A percentile compares a stretch with the other conserved stretches of the same genome.
Conservation (phyloP, 2,797 vertebrate species). For the Emydoidea blandingii region DNA sequence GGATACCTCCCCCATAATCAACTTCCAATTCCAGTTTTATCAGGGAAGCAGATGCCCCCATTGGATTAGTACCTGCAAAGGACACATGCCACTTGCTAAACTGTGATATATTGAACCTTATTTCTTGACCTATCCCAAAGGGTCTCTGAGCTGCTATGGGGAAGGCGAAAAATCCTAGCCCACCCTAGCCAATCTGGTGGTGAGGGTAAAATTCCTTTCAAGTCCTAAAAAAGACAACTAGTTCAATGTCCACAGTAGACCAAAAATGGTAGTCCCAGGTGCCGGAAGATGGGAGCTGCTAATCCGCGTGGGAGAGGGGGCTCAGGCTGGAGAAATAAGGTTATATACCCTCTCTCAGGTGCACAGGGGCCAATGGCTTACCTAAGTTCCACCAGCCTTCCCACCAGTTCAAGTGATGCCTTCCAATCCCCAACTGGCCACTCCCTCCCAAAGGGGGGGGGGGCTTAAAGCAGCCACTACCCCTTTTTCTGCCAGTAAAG, state of each 20-base stretch:
- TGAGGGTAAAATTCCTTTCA: not conserved
- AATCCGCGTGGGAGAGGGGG: not conserved
- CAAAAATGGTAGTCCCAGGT: not conserved
- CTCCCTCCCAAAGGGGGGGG: not conserved
- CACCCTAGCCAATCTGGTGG: not conserved
- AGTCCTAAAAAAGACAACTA: not conserved
- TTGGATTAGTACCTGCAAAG: not conserved
- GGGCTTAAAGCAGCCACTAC: not conserved
- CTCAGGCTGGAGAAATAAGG: not conserved
- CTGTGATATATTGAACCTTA: not conserved
- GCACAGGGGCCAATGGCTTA: not conserved
- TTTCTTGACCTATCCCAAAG: not conserved
- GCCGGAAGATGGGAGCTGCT: not conserved
- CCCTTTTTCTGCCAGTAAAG: not conserved
- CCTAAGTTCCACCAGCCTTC: not conserved
- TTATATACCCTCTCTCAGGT: not conserved
- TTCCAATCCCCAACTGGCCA: not conserved
- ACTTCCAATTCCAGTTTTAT: not conserved
- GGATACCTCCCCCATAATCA: not conserved
- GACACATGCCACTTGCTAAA: not conserved
- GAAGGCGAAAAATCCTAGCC: not conserved
- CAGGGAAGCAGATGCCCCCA: not conserved
- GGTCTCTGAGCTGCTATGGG: not conserved
- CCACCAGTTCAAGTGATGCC: not conserved
- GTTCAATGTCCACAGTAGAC: not conserved